phyloP scores from a whole-genome alignment of 2,113 vertebrate species.

The Candoia aspera region DNA sequence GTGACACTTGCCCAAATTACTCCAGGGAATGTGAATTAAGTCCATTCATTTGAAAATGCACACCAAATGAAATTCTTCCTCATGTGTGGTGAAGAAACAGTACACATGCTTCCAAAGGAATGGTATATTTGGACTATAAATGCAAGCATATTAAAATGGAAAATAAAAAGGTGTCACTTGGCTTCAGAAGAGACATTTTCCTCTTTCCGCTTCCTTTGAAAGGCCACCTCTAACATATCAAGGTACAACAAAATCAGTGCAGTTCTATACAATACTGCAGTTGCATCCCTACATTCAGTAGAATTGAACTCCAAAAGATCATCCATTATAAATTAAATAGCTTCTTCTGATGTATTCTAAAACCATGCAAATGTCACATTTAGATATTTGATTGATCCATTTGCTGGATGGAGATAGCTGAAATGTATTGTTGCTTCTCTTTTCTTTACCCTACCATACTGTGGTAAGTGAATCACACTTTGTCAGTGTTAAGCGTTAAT shows the following conservation, averaged over 20 bases:
- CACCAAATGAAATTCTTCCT: background rate
- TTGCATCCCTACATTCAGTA: conserved; percentile 28
- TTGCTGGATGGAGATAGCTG: conserved; percentile 32
- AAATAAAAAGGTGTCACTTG: background rate
- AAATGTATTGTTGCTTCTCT: conserved; percentile 17
- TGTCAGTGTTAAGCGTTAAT: conserved; percentile 50
- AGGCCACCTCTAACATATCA: background rate
- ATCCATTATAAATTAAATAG: background rate
- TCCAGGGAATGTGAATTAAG: background rate
- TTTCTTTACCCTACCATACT: conserved; percentile 32
- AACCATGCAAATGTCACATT: background rate
- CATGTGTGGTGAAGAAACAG: background rate
- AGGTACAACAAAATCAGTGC: background rate
- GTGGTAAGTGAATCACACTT: conserved; percentile 43
- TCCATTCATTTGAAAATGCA: background rate
- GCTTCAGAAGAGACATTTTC: background rate
- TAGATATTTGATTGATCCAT: conserved; percentile 22
- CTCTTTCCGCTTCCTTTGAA: background rate
- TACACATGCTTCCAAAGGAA: background rate
- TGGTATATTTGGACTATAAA: background rate
- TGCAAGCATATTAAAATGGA: fast-evolving
- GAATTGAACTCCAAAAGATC: conserved; percentile 16
- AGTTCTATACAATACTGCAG: background rate
- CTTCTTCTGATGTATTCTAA: background rate
- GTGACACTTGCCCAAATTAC: background rate